These are phyloP conservation scores for Xiphias gladius DNA, from an alignment of 2,113 vertebrate species.

Conservation along the genomic window DNA sequence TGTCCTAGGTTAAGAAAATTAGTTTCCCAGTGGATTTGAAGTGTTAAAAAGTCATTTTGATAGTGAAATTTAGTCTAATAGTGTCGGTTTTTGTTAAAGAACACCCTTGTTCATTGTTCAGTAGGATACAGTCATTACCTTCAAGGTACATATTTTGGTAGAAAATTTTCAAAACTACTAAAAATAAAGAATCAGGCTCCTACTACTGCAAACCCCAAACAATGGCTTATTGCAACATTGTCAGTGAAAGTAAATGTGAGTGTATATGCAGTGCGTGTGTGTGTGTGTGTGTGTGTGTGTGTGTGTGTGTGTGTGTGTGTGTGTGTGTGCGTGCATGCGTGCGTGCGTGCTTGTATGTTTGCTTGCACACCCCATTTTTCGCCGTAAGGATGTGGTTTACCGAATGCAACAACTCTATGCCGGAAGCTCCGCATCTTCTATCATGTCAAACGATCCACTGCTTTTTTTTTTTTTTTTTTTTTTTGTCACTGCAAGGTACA, in stretches of 20 bases:
- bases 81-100: not conserved
- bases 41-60: not conserved
- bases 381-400: conserved; percentile 78
- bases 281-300: not conserved
- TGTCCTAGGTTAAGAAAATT: not conserved
- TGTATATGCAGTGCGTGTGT: not conserved
- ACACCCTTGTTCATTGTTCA: not conserved
- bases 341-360: conserved; percentile 19
- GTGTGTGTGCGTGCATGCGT: not conserved
- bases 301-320: not conserved
- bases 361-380: conserved; percentile 32
- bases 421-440: conserved; percentile 72
- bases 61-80: not conserved
- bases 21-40: not conserved
- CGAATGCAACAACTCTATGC: conserved; percentile 52
- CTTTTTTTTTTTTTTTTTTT: conserved; percentile 27
- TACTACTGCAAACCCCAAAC: not conserved
- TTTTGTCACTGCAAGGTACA: conserved; percentile 16
- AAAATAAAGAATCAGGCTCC: not conserved
- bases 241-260: conserved; percentile 34
- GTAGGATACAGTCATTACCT: not conserved
- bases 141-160: not conserved
- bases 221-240: conserved; percentile 17
- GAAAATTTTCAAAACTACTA: conserved; percentile 28
- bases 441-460: conserved; percentile 18